Evolutionary conservation across 2,113 vertebrate species (phyloP), one percentile per base, ranked within the genome.

Genomic region (Rhea pennata): DNA sequence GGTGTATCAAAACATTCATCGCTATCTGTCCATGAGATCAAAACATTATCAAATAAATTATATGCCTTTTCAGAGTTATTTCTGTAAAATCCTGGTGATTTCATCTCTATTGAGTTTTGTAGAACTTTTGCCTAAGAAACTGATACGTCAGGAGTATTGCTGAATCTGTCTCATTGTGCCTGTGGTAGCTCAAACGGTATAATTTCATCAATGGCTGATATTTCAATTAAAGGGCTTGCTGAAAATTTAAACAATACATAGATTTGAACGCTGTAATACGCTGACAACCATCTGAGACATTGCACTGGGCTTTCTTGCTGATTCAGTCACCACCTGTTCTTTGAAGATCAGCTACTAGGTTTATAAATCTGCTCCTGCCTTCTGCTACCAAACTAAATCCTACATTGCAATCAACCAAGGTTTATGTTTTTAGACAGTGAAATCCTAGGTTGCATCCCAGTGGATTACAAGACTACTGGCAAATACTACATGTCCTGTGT

Each of bases 401-500:
- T 69, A 11, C 7, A 42, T 8, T 51, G 12, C 27, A 78, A 23
- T 42, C 26, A 73, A 79, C 29, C 2, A 48, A 76, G 46, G 20
- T 51, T 88, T 77, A 46, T 17, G 3, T 19, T 93, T 88, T 77
- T 17, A 67, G 26, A 40, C 10, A 67, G 54, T 20, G 12, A 67
- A 1, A 58, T 24, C 31, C 15, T 31, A 65, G 17, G 21, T 83
- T 90, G 33, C 33, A 21, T 53, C 17, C 16, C 8, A 36, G 40
- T 5, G 21, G 40, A 46, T 46, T 72, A 69, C 48, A 84, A 16
- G 48, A 53, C 16, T 67, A 53, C 15, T 44, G 36, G 67, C 23
- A 92, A 54, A 31, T 27, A 36, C 0, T 27, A 31, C 0, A 0
- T 26, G 13, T 70, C 29, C 40, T 50, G 39, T 33, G 8, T 29